These are phyloP conservation scores for Prosapia bicincta DNA, from an alignment of 2,888 invertebrate genomes.

Conservation along the genomic window DNA sequence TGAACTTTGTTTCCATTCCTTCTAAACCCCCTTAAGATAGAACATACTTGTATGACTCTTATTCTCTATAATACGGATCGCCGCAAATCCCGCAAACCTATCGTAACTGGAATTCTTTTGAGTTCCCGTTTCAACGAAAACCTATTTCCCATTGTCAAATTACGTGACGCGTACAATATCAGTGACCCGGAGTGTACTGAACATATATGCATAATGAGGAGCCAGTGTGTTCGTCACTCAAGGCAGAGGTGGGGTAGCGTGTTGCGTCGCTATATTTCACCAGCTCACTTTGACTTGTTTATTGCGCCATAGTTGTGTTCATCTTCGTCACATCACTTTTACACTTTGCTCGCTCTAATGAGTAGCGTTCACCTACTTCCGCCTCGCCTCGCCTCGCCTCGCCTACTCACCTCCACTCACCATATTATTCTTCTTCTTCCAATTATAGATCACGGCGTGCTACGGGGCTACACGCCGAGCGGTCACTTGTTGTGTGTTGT, in stretches of 20 bases:
- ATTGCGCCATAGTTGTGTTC: constrained; percentile 13
- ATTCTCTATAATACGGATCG: too few species aligned
- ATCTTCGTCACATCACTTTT: constrained; percentile 18
- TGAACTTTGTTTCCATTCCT: too few species aligned
- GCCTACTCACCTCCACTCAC: too few species aligned
- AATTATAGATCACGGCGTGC: constrained; percentile 12
- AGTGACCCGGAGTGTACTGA: background rate
- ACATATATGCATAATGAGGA: constrained; percentile 13
- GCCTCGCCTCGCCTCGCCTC: background rate
- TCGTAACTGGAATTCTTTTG: too few species aligned
- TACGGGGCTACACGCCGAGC: background rate
- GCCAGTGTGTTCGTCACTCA: constrained; percentile 23
- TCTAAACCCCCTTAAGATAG: too few species aligned
- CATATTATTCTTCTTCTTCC: constrained; percentile 22
- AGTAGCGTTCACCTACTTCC: background rate
- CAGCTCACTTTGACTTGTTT: constrained; percentile 12
- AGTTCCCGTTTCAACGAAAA: too few species aligned
- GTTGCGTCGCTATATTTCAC: constrained; percentile 14
- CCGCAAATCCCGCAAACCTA: too few species aligned
- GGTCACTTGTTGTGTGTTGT: too few species aligned
- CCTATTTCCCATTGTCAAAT: too few species aligned
- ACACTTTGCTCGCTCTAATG: background rate
- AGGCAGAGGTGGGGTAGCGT: constrained; percentile 4
- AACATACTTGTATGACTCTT: too few species aligned
- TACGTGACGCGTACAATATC: background rate